These are phyloP conservation scores for Tipula lateralis DNA, from an alignment of 2,888 invertebrate genomes.

Conservation along the genomic window DNA sequence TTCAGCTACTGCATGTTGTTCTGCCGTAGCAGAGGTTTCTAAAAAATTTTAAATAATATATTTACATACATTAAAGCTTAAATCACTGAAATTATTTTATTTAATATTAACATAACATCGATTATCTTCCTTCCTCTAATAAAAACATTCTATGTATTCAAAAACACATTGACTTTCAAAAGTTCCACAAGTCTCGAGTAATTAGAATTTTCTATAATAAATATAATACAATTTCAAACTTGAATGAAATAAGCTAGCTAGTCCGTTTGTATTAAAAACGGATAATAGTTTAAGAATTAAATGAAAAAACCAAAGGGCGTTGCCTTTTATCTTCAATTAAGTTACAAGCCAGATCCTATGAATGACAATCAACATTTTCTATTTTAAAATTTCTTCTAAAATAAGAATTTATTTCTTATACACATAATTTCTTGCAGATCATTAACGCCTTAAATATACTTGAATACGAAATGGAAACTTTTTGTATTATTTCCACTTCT, in stretches of 20 bases:
- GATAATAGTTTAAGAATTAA: background rate
- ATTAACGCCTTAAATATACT: slow-evolving; percentile 3
- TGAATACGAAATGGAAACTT: background rate
- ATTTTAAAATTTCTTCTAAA: background rate
- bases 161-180: no score
- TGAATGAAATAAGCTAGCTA: no score
- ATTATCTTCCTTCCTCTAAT: no score
- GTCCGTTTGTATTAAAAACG: background rate
- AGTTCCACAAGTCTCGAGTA: no score
- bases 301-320: background rate
- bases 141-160: no score
- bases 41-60: background rate
- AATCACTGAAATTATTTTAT: no score
- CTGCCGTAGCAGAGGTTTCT: slow-evolving; percentile 27
- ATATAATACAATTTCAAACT: no score
- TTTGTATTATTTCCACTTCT: slow-evolving; percentile 4
- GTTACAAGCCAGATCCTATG: background rate
- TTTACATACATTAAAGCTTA: no score
- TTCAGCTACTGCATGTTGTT: slow-evolving; percentile 28
- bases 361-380: background rate
- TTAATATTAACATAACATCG: no score
- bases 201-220: no score
- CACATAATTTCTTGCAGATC: slow-evolving; percentile 24
- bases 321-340: background rate
- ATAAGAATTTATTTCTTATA: background rate